These are phyloP conservation scores for Gryllus bimaculatus DNA, from an alignment of 1,140 invertebrate genomes.

Conservation along the genomic window DNA sequence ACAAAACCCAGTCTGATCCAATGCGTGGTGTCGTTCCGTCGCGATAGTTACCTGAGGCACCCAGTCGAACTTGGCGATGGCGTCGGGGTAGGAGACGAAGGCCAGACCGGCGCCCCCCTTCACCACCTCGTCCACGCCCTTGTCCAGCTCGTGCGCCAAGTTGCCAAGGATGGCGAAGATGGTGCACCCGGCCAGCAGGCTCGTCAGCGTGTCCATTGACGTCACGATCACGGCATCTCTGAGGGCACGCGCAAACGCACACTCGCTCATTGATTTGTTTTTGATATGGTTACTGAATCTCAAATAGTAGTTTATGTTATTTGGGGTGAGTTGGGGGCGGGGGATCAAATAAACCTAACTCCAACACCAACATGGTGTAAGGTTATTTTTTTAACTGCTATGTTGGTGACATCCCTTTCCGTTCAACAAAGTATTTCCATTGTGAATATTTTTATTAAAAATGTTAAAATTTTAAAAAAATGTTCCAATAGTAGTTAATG, in stretches of 20 bases:
- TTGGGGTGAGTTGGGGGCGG: neutral
- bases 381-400: no score
- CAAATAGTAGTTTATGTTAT: neutral
- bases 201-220: conserved; percentile 65
- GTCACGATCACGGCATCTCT: conserved; percentile 69
- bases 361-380: no score
- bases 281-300: neutral
- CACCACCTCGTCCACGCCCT: conserved; percentile 51
- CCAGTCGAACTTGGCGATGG: conserved; percentile 68
- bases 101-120: conserved; percentile 64
- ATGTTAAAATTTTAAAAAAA: no score
- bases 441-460: no score
- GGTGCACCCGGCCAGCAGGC: conserved; percentile 73
- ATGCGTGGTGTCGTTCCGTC: no score
- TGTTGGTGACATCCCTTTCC: no score
- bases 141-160: conserved; percentile 29
- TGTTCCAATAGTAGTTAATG: no score
- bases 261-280: no score
- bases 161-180: conserved; percentile 75
- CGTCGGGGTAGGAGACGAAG: conserved; percentile 83
- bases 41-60: conserved; percentile 53
- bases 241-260: conserved; percentile 13
- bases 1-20: no score
- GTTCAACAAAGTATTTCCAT: no score
- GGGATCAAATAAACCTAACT: no score